Conservation (phyloP, 2,797 vertebrate genomes). For the Enteromius radiatus region DNA sequence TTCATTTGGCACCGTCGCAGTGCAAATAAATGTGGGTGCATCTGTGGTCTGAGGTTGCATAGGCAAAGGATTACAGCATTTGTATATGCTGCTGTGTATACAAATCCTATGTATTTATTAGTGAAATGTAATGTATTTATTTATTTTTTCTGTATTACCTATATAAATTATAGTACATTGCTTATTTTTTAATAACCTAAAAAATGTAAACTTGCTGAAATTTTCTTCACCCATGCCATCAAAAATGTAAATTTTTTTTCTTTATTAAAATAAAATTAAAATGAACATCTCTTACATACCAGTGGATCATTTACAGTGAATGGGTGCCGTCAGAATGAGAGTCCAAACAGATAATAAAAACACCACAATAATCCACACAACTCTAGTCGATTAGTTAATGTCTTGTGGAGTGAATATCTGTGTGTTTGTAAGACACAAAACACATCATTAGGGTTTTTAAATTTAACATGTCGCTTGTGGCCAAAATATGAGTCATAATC, state of each 20-base stretch:
- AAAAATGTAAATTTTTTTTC: background rate
- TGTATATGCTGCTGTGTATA: conserved; percentile 10
- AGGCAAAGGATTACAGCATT: conserved; percentile 8
- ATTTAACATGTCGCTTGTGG: background rate
- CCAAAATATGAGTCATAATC: background rate
- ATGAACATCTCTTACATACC: background rate
- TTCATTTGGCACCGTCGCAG: conserved; percentile 14
- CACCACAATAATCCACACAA: background rate
- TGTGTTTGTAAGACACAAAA: background rate
- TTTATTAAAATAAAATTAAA: background rate
- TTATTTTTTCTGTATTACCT: background rate
- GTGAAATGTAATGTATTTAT: conserved; percentile 12
- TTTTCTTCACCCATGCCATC: background rate
- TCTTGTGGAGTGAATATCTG: background rate
- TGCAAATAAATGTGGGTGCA: conserved; percentile 38
- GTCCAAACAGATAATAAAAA: background rate
- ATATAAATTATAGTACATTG: background rate
- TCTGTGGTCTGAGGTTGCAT: conserved; percentile 33
- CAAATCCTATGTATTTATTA: conserved; percentile 16
- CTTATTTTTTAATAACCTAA: background rate
- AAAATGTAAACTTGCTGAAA: background rate
- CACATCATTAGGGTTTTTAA: background rate
- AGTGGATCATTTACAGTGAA: background rate
- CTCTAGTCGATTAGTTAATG: background rate
- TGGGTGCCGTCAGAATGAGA: background rate